These are phyloP conservation scores for Pararge aegeria DNA, from an alignment of 1,140 invertebrate species.

Conservation along the genomic window DNA sequence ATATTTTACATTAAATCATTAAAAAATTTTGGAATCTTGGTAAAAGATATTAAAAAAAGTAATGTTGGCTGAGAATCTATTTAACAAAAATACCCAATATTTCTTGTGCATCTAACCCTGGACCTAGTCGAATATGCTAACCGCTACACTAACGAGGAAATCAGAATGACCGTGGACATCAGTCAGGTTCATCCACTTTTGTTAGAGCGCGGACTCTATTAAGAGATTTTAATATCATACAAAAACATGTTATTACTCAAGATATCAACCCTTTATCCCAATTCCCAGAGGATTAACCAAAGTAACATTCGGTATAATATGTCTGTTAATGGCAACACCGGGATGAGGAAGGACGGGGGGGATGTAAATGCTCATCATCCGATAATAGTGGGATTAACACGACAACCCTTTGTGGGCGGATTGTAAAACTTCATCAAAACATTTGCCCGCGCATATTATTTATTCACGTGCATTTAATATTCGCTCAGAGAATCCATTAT, in stretches of 20 bases:
- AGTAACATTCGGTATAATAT: constrained; percentile 67
- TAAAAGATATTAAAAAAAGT: too few species aligned
- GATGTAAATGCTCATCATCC: constrained; percentile 42
- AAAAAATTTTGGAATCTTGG: too few species aligned
- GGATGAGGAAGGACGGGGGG: constrained; percentile 30
- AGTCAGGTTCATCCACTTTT: too few species aligned
- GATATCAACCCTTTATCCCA: constrained; percentile 30
- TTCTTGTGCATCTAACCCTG: too few species aligned
- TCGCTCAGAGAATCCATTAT: constrained; percentile 31
- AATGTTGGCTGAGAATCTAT: too few species aligned
- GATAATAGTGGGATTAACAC: constrained; percentile 69
- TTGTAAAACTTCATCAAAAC: constrained; percentile 67
- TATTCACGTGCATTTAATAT: constrained; percentile 51
- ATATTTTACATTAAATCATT: too few species aligned
- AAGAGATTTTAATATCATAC: not conserved
- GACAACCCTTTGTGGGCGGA: constrained; percentile 71
- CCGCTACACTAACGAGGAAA: too few species aligned
- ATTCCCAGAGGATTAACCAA: constrained; percentile 27
- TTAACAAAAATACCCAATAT: too few species aligned
- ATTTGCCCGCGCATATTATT: constrained; percentile 54
- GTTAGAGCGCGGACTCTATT: not conserved
- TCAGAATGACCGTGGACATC: too few species aligned
- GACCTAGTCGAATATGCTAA: too few species aligned
- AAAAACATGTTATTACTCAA: constrained; percentile 19
- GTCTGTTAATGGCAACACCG: constrained; percentile 28